A percentile compares a stretch with the other conserved stretches of the same genome.
Conservation (phyloP, 2,113 vertebrate genomes). For the Callipepla californica region DNA sequence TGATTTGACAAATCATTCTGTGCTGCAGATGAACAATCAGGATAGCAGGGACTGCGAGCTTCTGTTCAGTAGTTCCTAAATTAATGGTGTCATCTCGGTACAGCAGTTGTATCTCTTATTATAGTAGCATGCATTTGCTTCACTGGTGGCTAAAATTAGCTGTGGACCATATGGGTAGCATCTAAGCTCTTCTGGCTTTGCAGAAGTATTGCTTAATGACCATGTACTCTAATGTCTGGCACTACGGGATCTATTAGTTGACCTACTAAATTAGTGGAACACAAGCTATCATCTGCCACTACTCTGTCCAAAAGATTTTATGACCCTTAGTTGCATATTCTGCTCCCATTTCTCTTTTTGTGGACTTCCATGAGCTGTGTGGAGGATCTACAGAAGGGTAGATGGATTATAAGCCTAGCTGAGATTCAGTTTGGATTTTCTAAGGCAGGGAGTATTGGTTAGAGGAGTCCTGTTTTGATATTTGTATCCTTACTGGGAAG, state of each 20-base stretch:
- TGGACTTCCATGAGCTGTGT: background rate
- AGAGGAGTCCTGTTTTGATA: background rate
- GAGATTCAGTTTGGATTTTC: background rate
- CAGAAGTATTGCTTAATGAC: conserved; percentile 40
- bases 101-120: conserved; percentile 12
- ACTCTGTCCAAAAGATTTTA: background rate
- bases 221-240: background rate
- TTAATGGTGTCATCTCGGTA: background rate
- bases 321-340: background rate
- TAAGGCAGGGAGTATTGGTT: background rate
- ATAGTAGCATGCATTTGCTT: background rate
- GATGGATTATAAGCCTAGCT: background rate
- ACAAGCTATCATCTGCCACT: background rate
- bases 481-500: background rate
- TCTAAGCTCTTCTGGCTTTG: conserved; percentile 50
- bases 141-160: conserved; percentile 42
- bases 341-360: background rate
- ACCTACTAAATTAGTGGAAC: conserved; percentile 43
- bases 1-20: background rate
- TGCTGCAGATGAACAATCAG: background rate
- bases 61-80: background rate
- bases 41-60: background rate
- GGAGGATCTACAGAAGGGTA: background rate
- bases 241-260: conserved; percentile 29
- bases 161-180: conserved; percentile 36